Evolutionary conservation across 2,113 vertebrate species (phyloP).

Genomic region (Sapajus apella): DNA sequence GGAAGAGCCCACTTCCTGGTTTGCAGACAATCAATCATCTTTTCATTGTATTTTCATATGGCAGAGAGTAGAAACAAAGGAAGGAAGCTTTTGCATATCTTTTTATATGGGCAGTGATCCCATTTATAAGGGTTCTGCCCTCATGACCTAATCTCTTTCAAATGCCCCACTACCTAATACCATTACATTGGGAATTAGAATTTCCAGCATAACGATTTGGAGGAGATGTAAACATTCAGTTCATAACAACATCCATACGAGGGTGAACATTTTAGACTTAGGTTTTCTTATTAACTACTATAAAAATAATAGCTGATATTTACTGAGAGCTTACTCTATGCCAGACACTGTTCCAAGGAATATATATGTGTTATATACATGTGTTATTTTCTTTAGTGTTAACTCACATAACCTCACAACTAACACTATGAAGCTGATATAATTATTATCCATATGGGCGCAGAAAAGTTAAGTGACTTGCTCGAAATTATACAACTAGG

Average conservation of each 20-base stretch:
- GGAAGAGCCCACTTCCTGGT: background rate
- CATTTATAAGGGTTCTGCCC: background rate
- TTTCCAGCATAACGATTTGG: background rate
- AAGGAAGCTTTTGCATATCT: background rate
- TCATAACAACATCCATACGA: background rate
- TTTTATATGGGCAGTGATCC: background rate
- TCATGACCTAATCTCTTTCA: background rate
- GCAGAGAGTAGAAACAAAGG: background rate
- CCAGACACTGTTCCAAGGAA: background rate
- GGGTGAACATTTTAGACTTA: background rate
- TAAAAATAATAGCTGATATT: slow-evolving; percentile 30
- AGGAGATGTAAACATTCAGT: background rate
- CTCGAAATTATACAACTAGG: background rate
- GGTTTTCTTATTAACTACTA: background rate
- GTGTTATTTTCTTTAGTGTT: background rate
- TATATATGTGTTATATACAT: background rate
- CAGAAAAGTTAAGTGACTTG: slow-evolving; percentile 4
- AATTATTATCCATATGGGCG: background rate
- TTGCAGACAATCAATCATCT: background rate
- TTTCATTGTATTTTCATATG: background rate
- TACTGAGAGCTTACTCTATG: background rate
- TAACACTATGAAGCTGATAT: background rate
- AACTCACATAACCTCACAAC: background rate
- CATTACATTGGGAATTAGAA: background rate
- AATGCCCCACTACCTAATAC: background rate